These are phyloP conservation scores for Macrotrachela quadricornifera DNA, from an alignment of 1,140 invertebrate genomes.

Conservation along the genomic window DNA sequence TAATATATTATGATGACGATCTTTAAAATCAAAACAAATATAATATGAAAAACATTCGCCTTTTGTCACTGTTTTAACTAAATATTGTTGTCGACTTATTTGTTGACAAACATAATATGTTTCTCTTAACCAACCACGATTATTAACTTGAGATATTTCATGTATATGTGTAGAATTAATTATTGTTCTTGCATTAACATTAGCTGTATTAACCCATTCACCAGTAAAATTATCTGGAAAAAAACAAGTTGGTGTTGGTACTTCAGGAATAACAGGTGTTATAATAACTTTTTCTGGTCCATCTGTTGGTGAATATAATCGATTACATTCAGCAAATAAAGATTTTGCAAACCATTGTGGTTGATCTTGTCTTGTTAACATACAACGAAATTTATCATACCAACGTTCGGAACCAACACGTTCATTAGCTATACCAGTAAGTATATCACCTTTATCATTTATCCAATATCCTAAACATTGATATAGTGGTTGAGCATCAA, in stretches of 20 bases:
- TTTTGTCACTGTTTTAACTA: constrained; percentile 1
- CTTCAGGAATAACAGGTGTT: neutral
- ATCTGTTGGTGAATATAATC: constrained; percentile 1
- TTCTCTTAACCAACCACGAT: constrained; percentile 6
- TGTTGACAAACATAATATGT: constrained; percentile 9
- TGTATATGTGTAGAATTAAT: constrained; percentile 8
- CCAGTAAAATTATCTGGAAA: constrained; percentile 8
- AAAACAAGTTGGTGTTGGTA: neutral
- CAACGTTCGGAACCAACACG: neutral
- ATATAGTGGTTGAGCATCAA: neutral
- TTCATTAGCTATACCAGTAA: constrained; percentile 6
- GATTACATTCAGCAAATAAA: constrained; percentile 1
- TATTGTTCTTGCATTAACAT: constrained; percentile 4
- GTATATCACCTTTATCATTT: constrained; percentile 3
- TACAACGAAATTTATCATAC: no score
- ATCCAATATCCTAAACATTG: constrained; percentile 7
- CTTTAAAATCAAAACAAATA: no score
- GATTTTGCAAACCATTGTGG: constrained; percentile 7
- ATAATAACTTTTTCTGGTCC: constrained; percentile 4
- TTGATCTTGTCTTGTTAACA: no score
- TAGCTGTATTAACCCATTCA: constrained; percentile 8
- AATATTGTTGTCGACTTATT: constrained; percentile 7
- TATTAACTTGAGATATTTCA: constrained; percentile 3
- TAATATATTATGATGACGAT: no score
- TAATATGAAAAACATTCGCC: constrained; percentile 9